Evolutionary conservation across 1,140 invertebrate genomes (phyloP).

Genomic region (Heliconius eleuchia): DNA sequence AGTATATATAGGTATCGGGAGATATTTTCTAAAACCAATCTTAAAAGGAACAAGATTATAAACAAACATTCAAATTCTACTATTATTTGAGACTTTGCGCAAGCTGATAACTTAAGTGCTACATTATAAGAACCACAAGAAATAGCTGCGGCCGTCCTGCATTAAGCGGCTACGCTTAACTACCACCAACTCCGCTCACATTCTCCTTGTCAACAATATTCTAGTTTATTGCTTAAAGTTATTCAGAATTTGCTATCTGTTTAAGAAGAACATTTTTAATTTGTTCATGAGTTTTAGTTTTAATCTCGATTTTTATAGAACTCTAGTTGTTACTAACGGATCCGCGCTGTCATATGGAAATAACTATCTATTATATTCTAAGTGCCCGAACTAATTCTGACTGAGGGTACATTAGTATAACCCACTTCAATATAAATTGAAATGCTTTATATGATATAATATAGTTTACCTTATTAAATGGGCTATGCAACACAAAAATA

Average conservation of each 20-base stretch:
- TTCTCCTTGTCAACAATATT: constrained; percentile 38
- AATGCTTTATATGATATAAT: too few species aligned
- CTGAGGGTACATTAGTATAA: too few species aligned
- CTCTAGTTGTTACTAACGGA: too few species aligned
- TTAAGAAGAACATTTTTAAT: neutral
- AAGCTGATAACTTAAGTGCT: constrained; percentile 21
- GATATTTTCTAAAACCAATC: too few species aligned
- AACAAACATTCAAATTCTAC: neutral
- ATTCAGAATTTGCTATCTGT: constrained; percentile 6
- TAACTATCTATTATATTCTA: too few species aligned
- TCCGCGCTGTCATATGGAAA: too few species aligned
- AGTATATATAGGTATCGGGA: too few species aligned
- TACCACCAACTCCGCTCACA: constrained; percentile 22
- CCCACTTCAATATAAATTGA: too few species aligned
- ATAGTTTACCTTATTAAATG: too few species aligned
- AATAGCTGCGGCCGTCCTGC: constrained; percentile 42
- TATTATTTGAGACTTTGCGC: neutral
- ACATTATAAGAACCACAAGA: constrained; percentile 38
- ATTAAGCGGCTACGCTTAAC: constrained; percentile 28
- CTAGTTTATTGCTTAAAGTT: constrained; percentile 28
- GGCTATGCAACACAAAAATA: too few species aligned
- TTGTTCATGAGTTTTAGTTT: neutral
- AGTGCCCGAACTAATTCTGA: too few species aligned
- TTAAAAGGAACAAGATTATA: neutral
- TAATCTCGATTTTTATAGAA: neutral